Conservation (phyloP, 2,113 vertebrate genomes). For the Podarcis muralis region DNA sequence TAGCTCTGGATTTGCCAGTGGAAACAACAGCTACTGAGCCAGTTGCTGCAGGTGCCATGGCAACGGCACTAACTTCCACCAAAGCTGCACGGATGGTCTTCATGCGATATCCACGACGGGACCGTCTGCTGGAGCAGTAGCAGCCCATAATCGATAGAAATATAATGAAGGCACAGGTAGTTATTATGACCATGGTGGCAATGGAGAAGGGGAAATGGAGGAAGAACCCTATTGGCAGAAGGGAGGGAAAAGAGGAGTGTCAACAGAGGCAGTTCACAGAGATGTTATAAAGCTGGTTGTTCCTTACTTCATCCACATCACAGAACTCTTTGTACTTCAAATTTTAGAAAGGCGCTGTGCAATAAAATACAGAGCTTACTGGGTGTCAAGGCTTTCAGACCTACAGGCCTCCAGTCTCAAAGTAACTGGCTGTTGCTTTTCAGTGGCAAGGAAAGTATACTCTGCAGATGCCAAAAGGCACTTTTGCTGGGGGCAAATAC, state of each 20-base stretch:
- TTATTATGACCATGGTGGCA: constrained; percentile 34
- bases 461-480: not conserved
- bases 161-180: not conserved
- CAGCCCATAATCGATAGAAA: not conserved
- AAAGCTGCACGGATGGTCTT: not conserved
- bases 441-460: not conserved
- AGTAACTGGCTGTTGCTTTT: not conserved
- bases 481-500: not conserved
- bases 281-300: not conserved
- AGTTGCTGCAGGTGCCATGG: not conserved
- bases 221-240: not conserved
- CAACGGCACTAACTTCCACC: not conserved
- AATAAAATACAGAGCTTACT: not conserved
- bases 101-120: not conserved
- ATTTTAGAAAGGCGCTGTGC: not conserved
- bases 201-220: not conserved
- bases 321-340: not conserved
- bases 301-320: not conserved
- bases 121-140: not conserved
- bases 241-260: accelerated
- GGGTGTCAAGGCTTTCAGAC: not conserved
- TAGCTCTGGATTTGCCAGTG: accelerated
- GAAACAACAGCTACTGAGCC: accelerated
- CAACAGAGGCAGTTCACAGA: not conserved
- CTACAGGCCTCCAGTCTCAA: not conserved